phyloP scores from a whole-genome alignment of 2,797 vertebrate genomes.

The Botia kubotai region DNA sequence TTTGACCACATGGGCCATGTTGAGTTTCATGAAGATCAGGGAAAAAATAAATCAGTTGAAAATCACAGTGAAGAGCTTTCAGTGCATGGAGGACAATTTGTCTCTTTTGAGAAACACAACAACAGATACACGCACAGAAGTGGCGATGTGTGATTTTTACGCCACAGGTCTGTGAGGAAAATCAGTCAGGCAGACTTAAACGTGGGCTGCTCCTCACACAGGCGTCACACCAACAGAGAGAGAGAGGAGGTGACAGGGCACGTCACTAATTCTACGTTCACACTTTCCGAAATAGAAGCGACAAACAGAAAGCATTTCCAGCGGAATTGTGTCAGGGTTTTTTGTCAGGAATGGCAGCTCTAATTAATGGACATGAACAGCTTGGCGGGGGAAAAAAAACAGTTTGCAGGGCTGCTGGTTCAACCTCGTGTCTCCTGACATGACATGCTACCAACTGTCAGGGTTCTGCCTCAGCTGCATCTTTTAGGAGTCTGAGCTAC shows the following conservation, averaged over 20 bases:
- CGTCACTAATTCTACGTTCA: conserved; percentile 71
- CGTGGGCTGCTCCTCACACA: conserved; percentile 52
- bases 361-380: conserved; percentile 69
- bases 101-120: conserved; percentile 22
- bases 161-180: conserved; percentile 26
- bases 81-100: not conserved
- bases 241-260: conserved; percentile 47
- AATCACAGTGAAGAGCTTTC: not conserved
- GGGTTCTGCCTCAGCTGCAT: conserved; percentile 2
- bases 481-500: conserved; percentile 16
- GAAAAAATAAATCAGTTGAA: not conserved
- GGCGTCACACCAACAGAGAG: conserved; percentile 24
- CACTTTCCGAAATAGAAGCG: conserved; percentile 69
- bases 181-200: conserved; percentile 54
- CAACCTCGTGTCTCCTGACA: conserved; percentile 49
- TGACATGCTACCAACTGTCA: conserved; percentile 45
- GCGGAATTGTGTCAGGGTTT: conserved; percentile 67
- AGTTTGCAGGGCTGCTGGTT: conserved; percentile 65
- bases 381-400: conserved; percentile 57
- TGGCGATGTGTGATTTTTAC: conserved; percentile 40
- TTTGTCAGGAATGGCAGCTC: conserved; percentile 70
- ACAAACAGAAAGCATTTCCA: conserved; percentile 71
- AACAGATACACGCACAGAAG: not conserved
- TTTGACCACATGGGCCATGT: no score
- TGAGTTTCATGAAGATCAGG: no score